Base-by-base conservation (phyloP, 2,888 invertebrate genomes). In the Harpagoxenus sublaevis region DNA sequence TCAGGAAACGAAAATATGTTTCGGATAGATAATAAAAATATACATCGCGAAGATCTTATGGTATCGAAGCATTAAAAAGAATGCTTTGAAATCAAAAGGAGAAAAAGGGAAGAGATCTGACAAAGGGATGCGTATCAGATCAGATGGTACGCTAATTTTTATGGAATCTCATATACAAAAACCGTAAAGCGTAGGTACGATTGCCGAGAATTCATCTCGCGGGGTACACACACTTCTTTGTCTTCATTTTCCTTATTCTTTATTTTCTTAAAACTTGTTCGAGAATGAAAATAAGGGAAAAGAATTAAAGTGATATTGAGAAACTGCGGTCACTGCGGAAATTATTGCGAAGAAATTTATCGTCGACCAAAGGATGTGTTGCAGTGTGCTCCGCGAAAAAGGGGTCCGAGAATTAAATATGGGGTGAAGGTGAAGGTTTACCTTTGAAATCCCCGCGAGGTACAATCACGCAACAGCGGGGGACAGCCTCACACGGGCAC, bases 381-480 rank as follows among this genome's bases (percentile, higher is more conserved):
- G 8, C 15, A 4, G 2, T 48, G 23, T 35, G 35, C n/a, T 39
- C 10, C 15, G 18, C n/a, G n/a, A 31, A 23, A 45, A 31, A 65
- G 45, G 31, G 53, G 39, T 8, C 9, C 42, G 35, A 39, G 3
- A 15, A 35, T 2, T 9, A 57, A 31, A 12, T 28, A 75, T 10
- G 15, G 31, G 45, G 42, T 23, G 23, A 23, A 10, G 31, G 8
- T 60, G 51, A 10, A 65, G 78, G 4, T 23, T 85, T 94, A 95
- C 95, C 95, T 95, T 92, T 94, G 94, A 89, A 93, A 92, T 92
- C 93, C 93, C 92, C 94, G 94, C 87, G 94, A 95, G 90, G 94
- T 94, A 94, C 95, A 95, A 92, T 95, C 95, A 93, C 94, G 94
- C 93, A 95, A 93, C 93, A 95, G 94, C 93, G 95, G 95, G 94